Evolutionary conservation across 2,797 vertebrate genomes (phyloP), one percentile per base, ranked within the genome.

Genomic region (Neosalanx taihuensis): DNA sequence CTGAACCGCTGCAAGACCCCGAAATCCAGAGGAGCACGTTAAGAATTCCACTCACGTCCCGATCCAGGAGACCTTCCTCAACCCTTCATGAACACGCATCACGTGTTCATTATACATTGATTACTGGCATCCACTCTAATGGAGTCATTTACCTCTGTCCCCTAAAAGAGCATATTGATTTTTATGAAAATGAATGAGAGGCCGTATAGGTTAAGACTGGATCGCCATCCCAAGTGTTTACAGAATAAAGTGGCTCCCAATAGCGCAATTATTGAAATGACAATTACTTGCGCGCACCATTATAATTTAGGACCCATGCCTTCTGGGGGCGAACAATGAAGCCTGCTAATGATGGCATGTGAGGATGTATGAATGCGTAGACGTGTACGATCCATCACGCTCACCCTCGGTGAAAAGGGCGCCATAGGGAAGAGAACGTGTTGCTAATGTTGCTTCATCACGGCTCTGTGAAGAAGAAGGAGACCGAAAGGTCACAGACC

Each of bases 151-250:
- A 89, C 83, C 80, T 86, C 85, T 79, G 85, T 90, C 86, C 71
- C 80, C 87, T 87, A 86, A 88, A 90, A 85, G 86, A 91, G 75
- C 64, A 7, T 86, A 93, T 92, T 89, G 91, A 94, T 92, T 93
- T 92, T 90, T 90, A 86, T 87, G 79, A 91, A 93, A 92, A 91
- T 83, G 71, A 92, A 92, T 90, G 89, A 92, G 92, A 84, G 72
- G 79, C 72, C n/a, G 49, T 30, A 33, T 83, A 76, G 63, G 75
- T 80, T 59, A 72, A 73, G 69, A 76, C 74, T 68, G 73, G 71
- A 84, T 51, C 76, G 59, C 26, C 17, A 84, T 57, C 76, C 59
- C 35, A 7, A 59, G 46, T 80, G 68, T 85, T 83, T 80, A 84
- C 85, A 73, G 81, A 86, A 88, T 87, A 76, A 81, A 31, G 72